Conservation (phyloP, 1,140 invertebrate species). For the Caligus rogercresseyi region DNA sequence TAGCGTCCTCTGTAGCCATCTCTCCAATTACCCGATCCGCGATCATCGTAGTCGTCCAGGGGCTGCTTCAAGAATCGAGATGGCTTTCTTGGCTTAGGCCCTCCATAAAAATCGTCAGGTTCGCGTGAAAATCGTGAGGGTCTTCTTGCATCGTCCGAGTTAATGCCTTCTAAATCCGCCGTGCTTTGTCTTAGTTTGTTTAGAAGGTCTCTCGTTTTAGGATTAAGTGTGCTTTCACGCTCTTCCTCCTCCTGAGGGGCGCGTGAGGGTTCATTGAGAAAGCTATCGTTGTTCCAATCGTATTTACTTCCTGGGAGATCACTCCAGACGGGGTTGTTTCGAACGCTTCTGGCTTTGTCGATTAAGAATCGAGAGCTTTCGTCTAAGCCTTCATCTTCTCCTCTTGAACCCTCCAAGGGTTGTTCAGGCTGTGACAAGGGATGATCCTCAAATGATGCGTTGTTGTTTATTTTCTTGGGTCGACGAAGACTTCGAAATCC, state of each 20-base stretch:
- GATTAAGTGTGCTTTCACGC: neutral
- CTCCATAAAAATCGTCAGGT: neutral
- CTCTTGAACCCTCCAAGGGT: neutral
- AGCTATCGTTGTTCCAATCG: slow-evolving; percentile 5
- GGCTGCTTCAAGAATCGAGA: neutral
- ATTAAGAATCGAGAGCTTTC: neutral
- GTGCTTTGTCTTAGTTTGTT: slow-evolving; percentile 1
- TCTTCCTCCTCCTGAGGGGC: neutral
- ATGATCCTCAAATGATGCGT: neutral
- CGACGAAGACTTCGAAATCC: neutral
- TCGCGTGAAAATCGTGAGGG: neutral
- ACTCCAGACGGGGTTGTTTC: slow-evolving; percentile 2
- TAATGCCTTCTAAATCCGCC: neutral
- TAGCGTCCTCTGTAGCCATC: neutral
- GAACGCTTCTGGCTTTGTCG: neutral
- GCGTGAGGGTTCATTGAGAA: neutral
- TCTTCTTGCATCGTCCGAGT: neutral
- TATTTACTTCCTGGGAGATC: neutral
- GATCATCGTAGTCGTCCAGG: neutral
- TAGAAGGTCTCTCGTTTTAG: slow-evolving; percentile 1
- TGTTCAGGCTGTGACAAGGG: neutral
- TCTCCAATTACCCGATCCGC: neutral
- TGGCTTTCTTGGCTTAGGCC: neutral
- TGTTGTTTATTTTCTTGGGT: neutral
- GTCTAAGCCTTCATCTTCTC: neutral